Conservation (phyloP, 2,113 vertebrate genomes). For the Campylomormyrus tamandua region DNA sequence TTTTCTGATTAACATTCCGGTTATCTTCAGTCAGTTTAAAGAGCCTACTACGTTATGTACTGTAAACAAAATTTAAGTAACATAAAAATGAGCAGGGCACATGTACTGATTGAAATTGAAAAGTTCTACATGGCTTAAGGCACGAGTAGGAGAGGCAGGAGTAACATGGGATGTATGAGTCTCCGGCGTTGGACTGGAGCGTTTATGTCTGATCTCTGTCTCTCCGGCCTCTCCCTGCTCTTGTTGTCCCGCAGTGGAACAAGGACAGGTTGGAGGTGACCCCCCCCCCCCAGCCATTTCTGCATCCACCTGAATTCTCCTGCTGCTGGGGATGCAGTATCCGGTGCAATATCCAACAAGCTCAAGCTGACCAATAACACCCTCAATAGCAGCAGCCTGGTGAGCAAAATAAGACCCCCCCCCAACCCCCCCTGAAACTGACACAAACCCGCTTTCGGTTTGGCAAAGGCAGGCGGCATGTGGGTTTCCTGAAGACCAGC, state of each 20-base stretch:
- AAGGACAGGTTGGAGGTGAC: constrained; percentile 39
- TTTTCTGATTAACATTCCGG: neutral
- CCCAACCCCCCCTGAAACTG: neutral
- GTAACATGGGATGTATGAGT: neutral
- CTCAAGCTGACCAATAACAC: constrained; percentile 51
- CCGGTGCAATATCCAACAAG: constrained; percentile 39
- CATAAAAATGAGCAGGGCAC: neutral
- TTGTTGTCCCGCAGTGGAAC: constrained; percentile 32
- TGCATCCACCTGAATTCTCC: constrained; percentile 49
- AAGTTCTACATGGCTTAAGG: neutral
- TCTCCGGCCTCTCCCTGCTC: neutral
- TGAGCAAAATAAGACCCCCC: constrained; percentile 7
- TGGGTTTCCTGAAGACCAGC: neutral
- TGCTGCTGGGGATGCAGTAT: constrained; percentile 46
- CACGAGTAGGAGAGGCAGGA: neutral
- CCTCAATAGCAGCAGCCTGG: constrained; percentile 41
- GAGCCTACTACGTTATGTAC: neutral
- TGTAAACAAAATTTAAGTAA: neutral
- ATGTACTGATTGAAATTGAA: neutral
- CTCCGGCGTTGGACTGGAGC: neutral
- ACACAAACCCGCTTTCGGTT: neutral
- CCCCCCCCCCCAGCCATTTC: constrained; percentile 38
- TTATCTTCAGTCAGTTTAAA: neutral
- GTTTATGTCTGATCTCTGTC: neutral
- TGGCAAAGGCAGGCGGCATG: neutral